A percentile compares a stretch with the other conserved stretches of the same genome.
Conservation (phyloP, 2,113 vertebrate species). For the Dicaeum eximium region DNA sequence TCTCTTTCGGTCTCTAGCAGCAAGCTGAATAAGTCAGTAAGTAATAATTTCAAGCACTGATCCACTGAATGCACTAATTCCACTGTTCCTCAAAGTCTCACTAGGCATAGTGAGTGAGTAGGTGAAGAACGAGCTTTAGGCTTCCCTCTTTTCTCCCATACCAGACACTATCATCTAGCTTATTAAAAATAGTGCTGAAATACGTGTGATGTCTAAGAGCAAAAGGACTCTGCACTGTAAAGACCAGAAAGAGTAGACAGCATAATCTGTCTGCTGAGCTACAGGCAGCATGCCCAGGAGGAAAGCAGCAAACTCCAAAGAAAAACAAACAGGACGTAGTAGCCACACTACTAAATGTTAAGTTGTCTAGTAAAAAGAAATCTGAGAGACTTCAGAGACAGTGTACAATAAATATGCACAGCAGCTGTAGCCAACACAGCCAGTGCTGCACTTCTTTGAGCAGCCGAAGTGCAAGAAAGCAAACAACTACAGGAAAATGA, state of each 20-base stretch:
- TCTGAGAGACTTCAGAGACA: not conserved
- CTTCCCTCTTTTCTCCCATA: not conserved
- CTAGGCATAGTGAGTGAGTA: too few relatives aligned
- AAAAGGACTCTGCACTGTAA: not conserved
- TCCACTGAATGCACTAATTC: not conserved
- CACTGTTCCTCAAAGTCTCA: not conserved
- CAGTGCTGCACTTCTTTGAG: not conserved
- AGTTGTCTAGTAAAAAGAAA: not conserved
- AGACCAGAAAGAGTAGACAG: not conserved
- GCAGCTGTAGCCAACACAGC: not conserved
- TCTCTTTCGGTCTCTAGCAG: not conserved
- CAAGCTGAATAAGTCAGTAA: not conserved
- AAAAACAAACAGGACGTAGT: not conserved
- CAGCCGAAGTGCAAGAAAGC: not conserved
- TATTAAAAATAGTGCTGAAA: not conserved
- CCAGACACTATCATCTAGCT: not conserved
- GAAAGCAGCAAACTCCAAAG: not conserved
- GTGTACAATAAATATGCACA: accelerated
- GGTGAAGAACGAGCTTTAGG: not conserved
- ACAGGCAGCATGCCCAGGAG: accelerated
- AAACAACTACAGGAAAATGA: not conserved
- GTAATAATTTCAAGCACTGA: not conserved
- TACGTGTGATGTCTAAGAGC: not conserved
- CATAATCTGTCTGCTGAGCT: not conserved
- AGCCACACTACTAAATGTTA: not conserved